phyloP scores from a whole-genome alignment of 2,888 invertebrate species.

The Pandemis cinnamomeana region DNA sequence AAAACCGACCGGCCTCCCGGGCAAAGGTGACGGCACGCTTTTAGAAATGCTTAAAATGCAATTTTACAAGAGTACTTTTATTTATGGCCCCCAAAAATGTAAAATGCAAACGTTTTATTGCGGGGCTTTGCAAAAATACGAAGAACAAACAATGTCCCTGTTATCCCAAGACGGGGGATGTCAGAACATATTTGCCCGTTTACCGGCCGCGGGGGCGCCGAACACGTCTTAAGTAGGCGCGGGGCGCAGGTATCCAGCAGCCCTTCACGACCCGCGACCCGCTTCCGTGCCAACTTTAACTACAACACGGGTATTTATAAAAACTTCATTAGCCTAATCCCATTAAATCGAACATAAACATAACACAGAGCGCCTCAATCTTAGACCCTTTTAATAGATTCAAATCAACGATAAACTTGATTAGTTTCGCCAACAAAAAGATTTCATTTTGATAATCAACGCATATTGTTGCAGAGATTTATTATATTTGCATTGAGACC shows the following conservation, averaged over 20 bases:
- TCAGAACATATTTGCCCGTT: conserved; percentile 70
- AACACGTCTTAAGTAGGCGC: conserved; percentile 60
- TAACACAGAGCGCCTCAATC: conserved; percentile 50
- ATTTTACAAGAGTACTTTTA: conserved; percentile 79
- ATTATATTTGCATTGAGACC: conserved; percentile 64
- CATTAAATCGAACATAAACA: conserved; percentile 59
- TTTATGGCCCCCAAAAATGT: conserved; percentile 82
- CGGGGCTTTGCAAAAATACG: conserved; percentile 78
- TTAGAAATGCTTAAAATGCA: conserved; percentile 83
- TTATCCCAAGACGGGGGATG: conserved; percentile 74
- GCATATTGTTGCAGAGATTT: conserved; percentile 75
- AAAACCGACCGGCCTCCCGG: conserved; percentile 57
- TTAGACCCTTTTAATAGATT: conserved; percentile 73
- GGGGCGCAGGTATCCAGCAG: conserved; percentile 53
- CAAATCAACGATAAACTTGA: conserved; percentile 82
- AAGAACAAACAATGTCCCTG: conserved; percentile 81
- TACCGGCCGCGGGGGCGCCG: conserved; percentile 52
- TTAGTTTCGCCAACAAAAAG: conserved; percentile 77
- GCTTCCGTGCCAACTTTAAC: conserved; percentile 11
- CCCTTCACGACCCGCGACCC: conserved; percentile 8
- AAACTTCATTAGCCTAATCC: conserved; percentile 56
- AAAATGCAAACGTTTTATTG: conserved; percentile 84
- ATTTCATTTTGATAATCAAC: conserved; percentile 83
- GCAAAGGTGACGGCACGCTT: conserved; percentile 74
- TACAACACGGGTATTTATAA: conserved; percentile 31